Evolutionary conservation across 2,797 vertebrate species (phyloP).

Genomic region (Glyptemys insculpta): DNA sequence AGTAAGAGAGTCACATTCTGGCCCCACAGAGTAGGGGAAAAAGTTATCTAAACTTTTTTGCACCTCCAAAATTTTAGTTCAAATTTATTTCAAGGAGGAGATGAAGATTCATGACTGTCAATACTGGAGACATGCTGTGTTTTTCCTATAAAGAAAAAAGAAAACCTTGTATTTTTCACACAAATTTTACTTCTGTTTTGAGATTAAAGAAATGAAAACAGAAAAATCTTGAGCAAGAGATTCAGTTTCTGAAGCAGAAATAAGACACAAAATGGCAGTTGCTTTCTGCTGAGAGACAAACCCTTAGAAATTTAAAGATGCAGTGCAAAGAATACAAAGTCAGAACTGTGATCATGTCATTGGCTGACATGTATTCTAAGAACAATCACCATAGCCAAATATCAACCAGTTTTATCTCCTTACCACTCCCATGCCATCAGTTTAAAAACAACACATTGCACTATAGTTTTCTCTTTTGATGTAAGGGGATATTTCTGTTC

Average conservation of each 20-base stretch:
- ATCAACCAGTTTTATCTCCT: neutral
- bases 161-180: neutral
- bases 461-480: neutral
- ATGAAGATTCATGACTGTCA: neutral
- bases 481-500: neutral
- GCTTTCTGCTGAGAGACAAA: neutral
- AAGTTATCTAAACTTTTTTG: neutral
- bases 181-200: neutral
- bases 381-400: neutral
- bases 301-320: neutral
- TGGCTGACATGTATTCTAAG: neutral
- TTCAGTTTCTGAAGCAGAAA: neutral
- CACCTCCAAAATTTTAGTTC: neutral
- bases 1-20: neutral
- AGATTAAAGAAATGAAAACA: neutral
- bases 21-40: neutral
- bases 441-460: neutral
- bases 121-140: neutral
- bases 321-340: neutral
- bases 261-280: neutral
- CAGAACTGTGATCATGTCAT: neutral
- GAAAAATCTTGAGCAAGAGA: neutral
- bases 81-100: neutral
- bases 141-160: neutral
- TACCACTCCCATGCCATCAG: neutral